phyloP scores from a whole-genome alignment of 2,113 vertebrate genomes.

The Arvicanthis niloticus region DNA sequence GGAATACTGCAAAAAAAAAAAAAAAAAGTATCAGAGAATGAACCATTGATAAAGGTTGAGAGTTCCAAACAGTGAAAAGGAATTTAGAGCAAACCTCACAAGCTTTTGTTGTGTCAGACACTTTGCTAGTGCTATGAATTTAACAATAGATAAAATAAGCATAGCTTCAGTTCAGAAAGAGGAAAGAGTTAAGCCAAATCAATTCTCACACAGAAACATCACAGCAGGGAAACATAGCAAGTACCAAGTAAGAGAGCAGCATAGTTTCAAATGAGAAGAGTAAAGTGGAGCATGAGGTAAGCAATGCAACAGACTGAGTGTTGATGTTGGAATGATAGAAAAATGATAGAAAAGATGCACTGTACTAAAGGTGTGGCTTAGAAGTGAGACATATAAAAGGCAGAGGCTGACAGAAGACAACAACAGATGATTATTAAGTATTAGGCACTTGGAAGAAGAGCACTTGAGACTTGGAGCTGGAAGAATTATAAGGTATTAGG shows the following conservation, averaged over 20 bases:
- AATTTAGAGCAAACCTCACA: neutral
- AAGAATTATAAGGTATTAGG: no score
- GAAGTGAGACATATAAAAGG: no score
- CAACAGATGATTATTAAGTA: no score
- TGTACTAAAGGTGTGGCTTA: no score
- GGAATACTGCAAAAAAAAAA: neutral
- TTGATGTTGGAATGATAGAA: neutral
- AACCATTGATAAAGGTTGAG: neutral
- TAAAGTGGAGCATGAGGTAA: no score
- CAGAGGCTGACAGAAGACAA: no score
- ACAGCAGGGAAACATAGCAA: neutral
- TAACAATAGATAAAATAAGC: neutral
- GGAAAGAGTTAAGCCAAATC: no score
- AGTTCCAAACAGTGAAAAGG: neutral
- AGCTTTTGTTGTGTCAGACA: neutral
- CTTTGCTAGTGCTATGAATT: neutral
- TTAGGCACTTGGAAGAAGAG: no score
- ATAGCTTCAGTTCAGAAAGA: neutral
- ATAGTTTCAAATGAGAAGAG: neutral
- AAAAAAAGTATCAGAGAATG: neutral
- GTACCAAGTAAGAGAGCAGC: neutral
- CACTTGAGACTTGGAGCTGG: no score
- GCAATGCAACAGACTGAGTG: no score
- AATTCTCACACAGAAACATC: neutral
- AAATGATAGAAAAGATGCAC: neutral